Base-by-base conservation (phyloP, 2,888 invertebrate genomes). In the Empis stercorea region DNA sequence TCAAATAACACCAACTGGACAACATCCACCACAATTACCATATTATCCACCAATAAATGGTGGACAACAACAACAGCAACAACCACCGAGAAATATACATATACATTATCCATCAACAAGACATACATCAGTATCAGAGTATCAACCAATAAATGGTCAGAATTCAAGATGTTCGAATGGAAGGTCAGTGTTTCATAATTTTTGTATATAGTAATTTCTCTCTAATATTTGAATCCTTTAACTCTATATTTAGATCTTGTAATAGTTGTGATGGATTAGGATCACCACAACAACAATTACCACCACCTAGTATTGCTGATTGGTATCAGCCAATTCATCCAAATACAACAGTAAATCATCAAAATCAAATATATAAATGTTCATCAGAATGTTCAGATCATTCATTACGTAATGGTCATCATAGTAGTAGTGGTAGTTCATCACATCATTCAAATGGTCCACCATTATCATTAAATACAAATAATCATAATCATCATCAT, bases 371-470 rank as follows among this genome's bases (percentile, higher is more conserved):
- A 55, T 69, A 69, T 55, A 65, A 68, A 57, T 69, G 69, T 64
- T 67, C 69, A 58, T 69, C 69, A 48, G 69, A 69, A 55, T 69
- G 70, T 48, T 69, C 70, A n/a, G 70, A 70, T 54, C 62, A 67
- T 55, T 52, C 56, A 20, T 42, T 51, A 10, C 50, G 54, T 14
- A 54, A 54, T 42, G 53, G 54, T 47, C 61, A 63, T 39, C 53
- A 56, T 45, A 30, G 16, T 20, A 43, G 14, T 17, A 30, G 16
- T 13, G 43, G 32, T 16, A 43, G 32, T 16, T 15, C 42, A 48
- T 45, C 51, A 43, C 51, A 45, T 30, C 50, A 50, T 53, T 52
- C 57, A 54, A 38, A 38, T 38, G 13, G 38, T 38, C 17, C 16
- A 38, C 17, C n/a, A n/a, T n/a, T n/a, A n/a, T n/a, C n/a, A n/a